These are phyloP conservation scores for Gyrodactylus bullatarudis DNA, from an alignment of 1,140 invertebrate genomes.

Conservation along the genomic window DNA sequence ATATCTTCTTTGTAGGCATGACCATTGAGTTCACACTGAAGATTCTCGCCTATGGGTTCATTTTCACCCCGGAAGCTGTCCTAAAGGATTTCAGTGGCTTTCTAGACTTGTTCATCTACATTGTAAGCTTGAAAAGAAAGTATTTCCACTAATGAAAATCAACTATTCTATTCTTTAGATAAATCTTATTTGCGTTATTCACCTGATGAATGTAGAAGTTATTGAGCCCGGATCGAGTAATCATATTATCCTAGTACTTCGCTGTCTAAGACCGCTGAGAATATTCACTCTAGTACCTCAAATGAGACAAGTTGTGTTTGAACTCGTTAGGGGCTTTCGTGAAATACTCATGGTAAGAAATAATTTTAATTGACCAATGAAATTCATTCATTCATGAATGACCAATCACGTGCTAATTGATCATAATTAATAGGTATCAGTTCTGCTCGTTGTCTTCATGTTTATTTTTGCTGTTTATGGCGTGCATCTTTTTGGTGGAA, in stretches of 20 bases:
- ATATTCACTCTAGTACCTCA: slow-evolving; percentile 94
- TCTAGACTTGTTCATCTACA: slow-evolving; percentile 80
- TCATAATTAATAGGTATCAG: slow-evolving; percentile 72
- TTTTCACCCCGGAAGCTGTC: slow-evolving; percentile 93
- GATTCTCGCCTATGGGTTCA: slow-evolving; percentile 74
- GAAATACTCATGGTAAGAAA: slow-evolving; percentile 59
- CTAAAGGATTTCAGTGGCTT: slow-evolving; percentile 82
- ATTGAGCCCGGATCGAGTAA: slow-evolving; percentile 32
- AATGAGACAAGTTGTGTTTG: slow-evolving; percentile 94
- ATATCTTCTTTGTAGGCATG: slow-evolving; percentile 88
- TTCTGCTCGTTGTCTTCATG: slow-evolving; percentile 79
- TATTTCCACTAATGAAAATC: background rate
- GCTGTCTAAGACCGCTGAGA: slow-evolving; percentile 65
- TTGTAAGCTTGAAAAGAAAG: slow-evolving; percentile 35
- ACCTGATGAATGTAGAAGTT: background rate
- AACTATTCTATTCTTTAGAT: background rate
- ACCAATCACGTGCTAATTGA: too few species aligned
- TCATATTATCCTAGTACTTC: slow-evolving; percentile 69
- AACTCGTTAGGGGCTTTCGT: slow-evolving; percentile 89
- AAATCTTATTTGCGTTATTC: background rate
- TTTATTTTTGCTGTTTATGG: slow-evolving; percentile 97
- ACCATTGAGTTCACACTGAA: slow-evolving; percentile 72
- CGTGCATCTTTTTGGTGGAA: slow-evolving; percentile 77
- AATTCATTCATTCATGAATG: background rate
- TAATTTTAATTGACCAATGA: background rate